phyloP scores from a whole-genome alignment of 1,140 invertebrate species.

The Bombus huntii region DNA sequence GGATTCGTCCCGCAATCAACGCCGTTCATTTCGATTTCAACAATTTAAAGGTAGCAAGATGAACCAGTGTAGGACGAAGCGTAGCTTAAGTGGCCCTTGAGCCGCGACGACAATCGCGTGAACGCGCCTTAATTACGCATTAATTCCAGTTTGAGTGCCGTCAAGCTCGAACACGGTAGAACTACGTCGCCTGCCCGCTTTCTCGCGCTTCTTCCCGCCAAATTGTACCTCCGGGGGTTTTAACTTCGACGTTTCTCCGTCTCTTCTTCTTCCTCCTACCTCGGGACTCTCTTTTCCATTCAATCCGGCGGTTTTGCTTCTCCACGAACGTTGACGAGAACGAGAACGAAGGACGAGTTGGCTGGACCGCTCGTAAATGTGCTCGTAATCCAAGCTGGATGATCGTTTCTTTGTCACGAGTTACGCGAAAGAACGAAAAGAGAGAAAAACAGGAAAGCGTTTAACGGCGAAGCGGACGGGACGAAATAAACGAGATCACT shows the following conservation, averaged over 20 bases:
- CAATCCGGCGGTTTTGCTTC: slow-evolving; percentile 25
- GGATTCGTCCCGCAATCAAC: slow-evolving; percentile 42
- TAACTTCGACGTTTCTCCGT: slow-evolving; percentile 57
- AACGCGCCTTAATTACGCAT: slow-evolving; percentile 72
- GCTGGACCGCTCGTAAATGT: slow-evolving; percentile 36
- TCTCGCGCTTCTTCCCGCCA: slow-evolving; percentile 59
- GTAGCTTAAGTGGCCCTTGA: slow-evolving; percentile 58
- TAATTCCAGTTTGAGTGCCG: slow-evolving; percentile 71
- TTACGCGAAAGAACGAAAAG: slow-evolving; percentile 34
- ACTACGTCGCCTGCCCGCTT: slow-evolving; percentile 48
- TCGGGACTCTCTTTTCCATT: slow-evolving; percentile 21
- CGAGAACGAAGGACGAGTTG: not conserved
- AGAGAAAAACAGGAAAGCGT: slow-evolving; percentile 36
- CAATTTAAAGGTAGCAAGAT: slow-evolving; percentile 44
- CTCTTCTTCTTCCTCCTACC: not conserved
- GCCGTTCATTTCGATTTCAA: slow-evolving; percentile 50
- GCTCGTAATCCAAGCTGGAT: slow-evolving; percentile 47
- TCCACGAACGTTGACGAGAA: not conserved
- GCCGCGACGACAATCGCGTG: slow-evolving; percentile 65
- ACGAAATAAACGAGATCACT: slow-evolving; percentile 12
- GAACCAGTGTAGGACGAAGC: slow-evolving; percentile 6
- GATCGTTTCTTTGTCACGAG: slow-evolving; percentile 6
- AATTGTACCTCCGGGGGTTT: slow-evolving; percentile 71
- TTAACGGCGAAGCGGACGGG: slow-evolving; percentile 24
- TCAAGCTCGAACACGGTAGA: slow-evolving; percentile 62